These are phyloP conservation scores for Chymomyza costata DNA, from an alignment of 1,140 invertebrate species.

Conservation along the genomic window DNA sequence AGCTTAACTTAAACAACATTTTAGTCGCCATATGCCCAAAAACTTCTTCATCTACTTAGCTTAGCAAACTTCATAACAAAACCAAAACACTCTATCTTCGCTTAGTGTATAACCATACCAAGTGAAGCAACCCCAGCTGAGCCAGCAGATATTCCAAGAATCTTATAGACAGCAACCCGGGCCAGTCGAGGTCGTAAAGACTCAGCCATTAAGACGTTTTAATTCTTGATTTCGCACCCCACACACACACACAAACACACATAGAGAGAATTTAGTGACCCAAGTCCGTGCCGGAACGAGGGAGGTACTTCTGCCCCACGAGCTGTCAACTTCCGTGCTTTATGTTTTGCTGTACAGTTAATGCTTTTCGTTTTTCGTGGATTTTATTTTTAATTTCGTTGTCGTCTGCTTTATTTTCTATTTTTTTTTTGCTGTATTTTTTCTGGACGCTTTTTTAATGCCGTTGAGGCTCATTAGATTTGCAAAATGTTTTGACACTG, in stretches of 20 bases:
- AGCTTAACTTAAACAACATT: too few relatives aligned
- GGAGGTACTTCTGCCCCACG: constrained; percentile 28
- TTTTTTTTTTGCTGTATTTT: constrained; percentile 1
- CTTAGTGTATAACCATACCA: too few relatives aligned
- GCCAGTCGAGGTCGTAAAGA: constrained; percentile 47
- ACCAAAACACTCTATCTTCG: too few relatives aligned
- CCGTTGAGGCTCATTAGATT: constrained; percentile 74
- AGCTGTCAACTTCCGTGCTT: constrained; percentile 56
- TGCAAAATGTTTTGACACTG: constrained; percentile 64
- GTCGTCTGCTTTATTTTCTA: constrained; percentile 1
- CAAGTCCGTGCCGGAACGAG: constrained; percentile 15
- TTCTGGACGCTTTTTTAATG: constrained; percentile 60
- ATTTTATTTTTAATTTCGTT: constrained; percentile 60
- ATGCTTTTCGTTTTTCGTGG: constrained; percentile 11
- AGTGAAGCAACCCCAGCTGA: constrained; percentile 17
- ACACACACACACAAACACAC: neutral
- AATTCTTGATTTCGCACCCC: constrained; percentile 74
- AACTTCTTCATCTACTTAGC: too few relatives aligned
- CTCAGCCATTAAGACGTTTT: constrained; percentile 68
- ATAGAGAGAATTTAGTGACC: constrained; percentile 16
- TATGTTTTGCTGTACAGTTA: constrained; percentile 30
- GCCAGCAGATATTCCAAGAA: constrained; percentile 9
- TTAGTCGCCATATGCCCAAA: too few relatives aligned
- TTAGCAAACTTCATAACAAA: too few relatives aligned
- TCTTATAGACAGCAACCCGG: too few relatives aligned